Evolutionary conservation across 2,113 vertebrate species (phyloP).

Genomic region (Corapipo altera): DNA sequence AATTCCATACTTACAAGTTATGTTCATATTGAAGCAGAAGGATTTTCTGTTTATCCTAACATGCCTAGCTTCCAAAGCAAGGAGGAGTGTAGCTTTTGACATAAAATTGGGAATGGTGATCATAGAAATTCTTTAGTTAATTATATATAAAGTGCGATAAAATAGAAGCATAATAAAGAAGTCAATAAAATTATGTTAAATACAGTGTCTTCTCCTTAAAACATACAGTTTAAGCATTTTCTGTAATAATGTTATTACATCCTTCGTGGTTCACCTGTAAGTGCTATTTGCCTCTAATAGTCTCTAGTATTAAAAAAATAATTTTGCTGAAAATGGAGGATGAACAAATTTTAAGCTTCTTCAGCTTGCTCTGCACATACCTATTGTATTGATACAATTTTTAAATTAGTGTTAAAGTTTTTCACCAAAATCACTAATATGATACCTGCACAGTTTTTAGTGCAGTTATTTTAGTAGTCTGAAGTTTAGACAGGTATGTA

Average conservation of each 20-base stretch:
- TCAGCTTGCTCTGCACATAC: neutral
- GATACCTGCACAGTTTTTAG: neutral
- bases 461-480: neutral
- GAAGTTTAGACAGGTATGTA: neutral
- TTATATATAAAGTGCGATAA: neutral
- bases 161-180: neutral
- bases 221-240: neutral
- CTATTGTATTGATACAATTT: neutral
- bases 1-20: neutral
- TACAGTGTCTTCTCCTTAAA: neutral
- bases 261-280: neutral
- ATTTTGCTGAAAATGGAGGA: neutral
- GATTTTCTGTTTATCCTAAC: neutral
- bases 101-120: neutral
- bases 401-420: neutral
- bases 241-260: neutral
- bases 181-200: neutral
- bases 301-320: neutral
- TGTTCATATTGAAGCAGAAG: neutral
- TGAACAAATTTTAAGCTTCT: neutral
- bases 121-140: neutral
- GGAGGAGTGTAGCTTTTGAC: neutral
- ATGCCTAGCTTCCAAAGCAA: neutral
- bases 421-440: neutral
- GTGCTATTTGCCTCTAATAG: neutral